Evolutionary conservation across 2,113 vertebrate genomes (phyloP).

Genomic region (Ameiurus melas): DNA sequence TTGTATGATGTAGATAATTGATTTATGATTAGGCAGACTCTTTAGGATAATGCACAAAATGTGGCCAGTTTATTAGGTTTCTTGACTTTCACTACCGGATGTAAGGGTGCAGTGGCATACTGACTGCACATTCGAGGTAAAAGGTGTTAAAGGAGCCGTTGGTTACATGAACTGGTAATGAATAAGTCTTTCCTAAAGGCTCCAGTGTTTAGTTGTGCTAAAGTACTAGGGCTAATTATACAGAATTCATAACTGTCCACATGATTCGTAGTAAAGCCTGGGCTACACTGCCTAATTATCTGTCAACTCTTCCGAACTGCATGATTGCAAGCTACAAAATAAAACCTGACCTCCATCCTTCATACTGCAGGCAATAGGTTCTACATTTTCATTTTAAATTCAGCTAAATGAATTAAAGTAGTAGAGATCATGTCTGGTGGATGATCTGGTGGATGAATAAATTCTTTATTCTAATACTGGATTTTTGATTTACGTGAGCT

Average conservation of each 20-base stretch:
- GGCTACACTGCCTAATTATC: not conserved
- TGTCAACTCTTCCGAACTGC: not conserved
- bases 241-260: not conserved
- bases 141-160: not conserved
- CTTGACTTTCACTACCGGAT: not conserved
- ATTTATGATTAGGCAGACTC: not conserved
- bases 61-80: not conserved
- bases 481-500: no score
- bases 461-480: no score
- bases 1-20: not conserved
- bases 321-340: not conserved
- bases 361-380: not conserved
- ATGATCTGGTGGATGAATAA: no score
- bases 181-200: not conserved
- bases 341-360: no score
- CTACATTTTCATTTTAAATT: not conserved
- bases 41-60: not conserved
- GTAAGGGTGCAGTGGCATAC: not conserved
- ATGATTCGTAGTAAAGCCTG: not conserved
- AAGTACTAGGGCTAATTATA: not conserved
- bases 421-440: no score
- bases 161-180: not conserved
- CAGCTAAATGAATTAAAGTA: not conserved
- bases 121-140: not conserved
- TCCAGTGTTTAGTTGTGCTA: not conserved